phyloP scores from a whole-genome alignment of 2,888 invertebrate species.

The Dasypolia templi region DNA sequence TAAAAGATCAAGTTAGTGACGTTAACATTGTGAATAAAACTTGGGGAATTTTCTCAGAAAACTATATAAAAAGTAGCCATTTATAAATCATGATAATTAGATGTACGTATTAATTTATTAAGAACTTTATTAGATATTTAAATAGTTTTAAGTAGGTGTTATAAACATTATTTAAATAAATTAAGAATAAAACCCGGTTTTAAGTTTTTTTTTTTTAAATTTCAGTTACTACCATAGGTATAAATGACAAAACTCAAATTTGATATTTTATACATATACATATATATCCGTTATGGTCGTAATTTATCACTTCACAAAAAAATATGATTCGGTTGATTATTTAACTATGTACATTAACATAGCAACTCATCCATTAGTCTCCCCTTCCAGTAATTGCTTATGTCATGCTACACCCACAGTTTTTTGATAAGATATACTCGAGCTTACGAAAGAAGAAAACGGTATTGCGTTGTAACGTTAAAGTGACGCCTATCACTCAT shows the following conservation, averaged over 20 bases:
- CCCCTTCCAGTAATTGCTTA: neutral
- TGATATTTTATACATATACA: no score
- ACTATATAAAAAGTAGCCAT: slow-evolving; percentile 14
- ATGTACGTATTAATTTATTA: slow-evolving; percentile 34
- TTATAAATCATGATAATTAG: neutral
- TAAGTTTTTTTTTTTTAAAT: neutral
- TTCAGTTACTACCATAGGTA: neutral
- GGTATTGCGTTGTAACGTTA: neutral
- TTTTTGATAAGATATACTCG: slow-evolving; percentile 1
- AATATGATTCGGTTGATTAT: neutral
- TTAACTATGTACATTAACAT: no score
- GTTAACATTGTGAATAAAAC: slow-evolving; percentile 6
- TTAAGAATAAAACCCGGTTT: neutral
- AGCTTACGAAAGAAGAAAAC: neutral
- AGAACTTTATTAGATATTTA: slow-evolving; percentile 45
- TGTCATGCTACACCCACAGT: neutral
- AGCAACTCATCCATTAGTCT: neutral
- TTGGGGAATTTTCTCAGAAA: slow-evolving; percentile 44
- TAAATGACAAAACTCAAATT: neutral
- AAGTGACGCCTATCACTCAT: neutral
- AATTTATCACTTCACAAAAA: neutral
- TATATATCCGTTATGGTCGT: no score
- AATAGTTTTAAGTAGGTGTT: slow-evolving; percentile 47
- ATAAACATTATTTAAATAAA: slow-evolving; percentile 31
- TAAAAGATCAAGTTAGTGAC: neutral